phyloP scores from a whole-genome alignment of 2,797 vertebrate species.

The Parotocinclus haroldoi region DNA sequence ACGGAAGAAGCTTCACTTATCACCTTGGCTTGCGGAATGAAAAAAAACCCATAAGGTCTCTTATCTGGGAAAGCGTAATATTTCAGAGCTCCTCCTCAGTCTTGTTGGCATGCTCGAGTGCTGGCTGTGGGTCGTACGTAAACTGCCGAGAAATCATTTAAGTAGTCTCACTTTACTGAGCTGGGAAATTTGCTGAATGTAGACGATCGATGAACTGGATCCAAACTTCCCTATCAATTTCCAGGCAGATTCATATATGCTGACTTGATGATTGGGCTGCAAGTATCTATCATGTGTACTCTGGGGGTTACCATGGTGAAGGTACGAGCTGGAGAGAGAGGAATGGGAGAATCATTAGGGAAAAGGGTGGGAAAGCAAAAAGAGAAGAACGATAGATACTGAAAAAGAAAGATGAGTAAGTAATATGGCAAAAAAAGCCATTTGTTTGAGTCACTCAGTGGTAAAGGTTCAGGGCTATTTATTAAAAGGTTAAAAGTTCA shows the following conservation, averaged over 20 bases:
- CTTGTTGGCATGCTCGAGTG: slow-evolving; percentile 38
- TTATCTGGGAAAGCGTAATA: slow-evolving; percentile 5
- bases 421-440: no score
- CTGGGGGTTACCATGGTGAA: not conserved
- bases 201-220: slow-evolving; percentile 60
- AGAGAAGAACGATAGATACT: no score
- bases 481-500: no score
- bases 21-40: not conserved
- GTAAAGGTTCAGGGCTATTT: no score
- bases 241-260: slow-evolving; percentile 48
- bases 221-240: slow-evolving; percentile 54
- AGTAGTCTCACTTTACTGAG: slow-evolving; percentile 62
- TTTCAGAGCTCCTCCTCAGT: slow-evolving; percentile 42
- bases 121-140: slow-evolving; percentile 44
- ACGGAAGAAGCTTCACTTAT: not conserved
- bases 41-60: not conserved
- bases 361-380: no score
- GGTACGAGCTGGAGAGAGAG: no score
- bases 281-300: slow-evolving; percentile 7
- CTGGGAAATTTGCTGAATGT: slow-evolving; percentile 63
- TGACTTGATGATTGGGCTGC: slow-evolving; percentile 11
- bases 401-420: no score
- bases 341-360: no score
- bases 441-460: no score
- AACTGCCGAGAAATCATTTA: slow-evolving; percentile 58